A percentile compares a stretch with the other conserved stretches of the same genome.
Conservation (phyloP, 2,797 vertebrate genomes). For the Spheniscus humboldti region DNA sequence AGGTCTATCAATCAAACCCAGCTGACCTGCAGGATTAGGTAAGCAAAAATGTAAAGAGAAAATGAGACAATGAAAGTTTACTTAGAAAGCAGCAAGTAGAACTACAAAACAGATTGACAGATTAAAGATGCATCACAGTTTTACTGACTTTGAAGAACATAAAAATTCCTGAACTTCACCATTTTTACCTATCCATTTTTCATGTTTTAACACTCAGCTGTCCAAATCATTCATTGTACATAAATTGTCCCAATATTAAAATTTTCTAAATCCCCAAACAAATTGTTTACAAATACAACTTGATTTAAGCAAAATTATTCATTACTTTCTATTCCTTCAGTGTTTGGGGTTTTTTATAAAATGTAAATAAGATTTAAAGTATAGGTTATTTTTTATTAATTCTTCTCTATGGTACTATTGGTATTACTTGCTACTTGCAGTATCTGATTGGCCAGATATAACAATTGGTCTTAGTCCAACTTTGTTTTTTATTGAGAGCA, state of each 20-base stretch:
- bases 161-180: neutral
- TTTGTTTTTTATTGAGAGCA: neutral
- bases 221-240: neutral
- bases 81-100: neutral
- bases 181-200: neutral
- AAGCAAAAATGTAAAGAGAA: neutral
- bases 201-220: neutral
- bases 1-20: neutral
- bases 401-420: neutral
- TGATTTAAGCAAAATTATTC: neutral
- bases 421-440: neutral
- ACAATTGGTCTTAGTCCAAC: neutral
- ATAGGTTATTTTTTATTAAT: neutral
- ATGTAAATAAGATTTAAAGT: neutral
- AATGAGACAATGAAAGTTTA: neutral
- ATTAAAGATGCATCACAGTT: neutral
- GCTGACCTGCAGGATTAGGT: neutral
- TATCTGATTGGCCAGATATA: neutral
- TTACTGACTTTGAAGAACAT: neutral
- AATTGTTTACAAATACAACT: neutral
- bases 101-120: neutral
- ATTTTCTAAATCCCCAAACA: neutral
- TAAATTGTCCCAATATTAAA: neutral
- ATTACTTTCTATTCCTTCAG: neutral
- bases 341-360: accelerated